A percentile compares a stretch with the other conserved stretches of the same genome.
Conservation (phyloP, 2,797 vertebrate species). For the Neostethus bicornis region DNA sequence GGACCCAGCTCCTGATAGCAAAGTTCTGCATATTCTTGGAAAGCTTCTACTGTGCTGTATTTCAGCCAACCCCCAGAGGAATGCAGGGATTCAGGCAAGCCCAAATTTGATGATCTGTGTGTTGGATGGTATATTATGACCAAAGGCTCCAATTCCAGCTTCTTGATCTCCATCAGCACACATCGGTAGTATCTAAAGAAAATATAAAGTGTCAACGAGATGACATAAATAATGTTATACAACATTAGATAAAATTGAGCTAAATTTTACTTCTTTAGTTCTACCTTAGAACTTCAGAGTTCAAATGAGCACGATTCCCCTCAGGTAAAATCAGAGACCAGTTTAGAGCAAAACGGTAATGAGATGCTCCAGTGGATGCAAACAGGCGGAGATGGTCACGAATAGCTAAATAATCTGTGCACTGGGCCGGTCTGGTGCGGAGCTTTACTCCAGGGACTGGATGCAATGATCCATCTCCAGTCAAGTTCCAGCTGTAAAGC, state of each 20-base stretch:
- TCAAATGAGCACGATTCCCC: constrained; percentile 79
- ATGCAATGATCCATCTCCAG: constrained; percentile 84
- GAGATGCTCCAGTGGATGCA: constrained; percentile 83
- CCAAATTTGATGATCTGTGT: constrained; percentile 74
- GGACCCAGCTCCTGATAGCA: constrained; percentile 89
- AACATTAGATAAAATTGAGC: not conserved
- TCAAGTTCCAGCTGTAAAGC: constrained; percentile 93
- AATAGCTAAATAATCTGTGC: constrained; percentile 90
- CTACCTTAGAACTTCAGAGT: constrained; percentile 84
- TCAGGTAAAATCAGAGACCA: constrained; percentile 91
- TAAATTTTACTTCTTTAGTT: constrained; percentile 15
- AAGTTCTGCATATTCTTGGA: constrained; percentile 84
- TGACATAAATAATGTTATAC: not conserved
- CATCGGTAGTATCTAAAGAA: constrained; percentile 87
- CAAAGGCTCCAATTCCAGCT: constrained; percentile 77
- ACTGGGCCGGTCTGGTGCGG: constrained; percentile 84
- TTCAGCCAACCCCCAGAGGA: constrained; percentile 89
- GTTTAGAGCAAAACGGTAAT: constrained; percentile 93
- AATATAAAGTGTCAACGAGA: constrained; percentile 4
- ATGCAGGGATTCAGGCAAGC: constrained; percentile 82
- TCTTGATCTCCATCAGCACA: constrained; percentile 85
- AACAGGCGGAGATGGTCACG: constrained; percentile 84
- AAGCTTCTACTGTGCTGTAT: constrained; percentile 79
- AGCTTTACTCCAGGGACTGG: constrained; percentile 84
- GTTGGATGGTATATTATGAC: constrained; percentile 91